Evolutionary conservation across 2,113 vertebrate genomes (phyloP).

Genomic region (Ciconia stormi): DNA sequence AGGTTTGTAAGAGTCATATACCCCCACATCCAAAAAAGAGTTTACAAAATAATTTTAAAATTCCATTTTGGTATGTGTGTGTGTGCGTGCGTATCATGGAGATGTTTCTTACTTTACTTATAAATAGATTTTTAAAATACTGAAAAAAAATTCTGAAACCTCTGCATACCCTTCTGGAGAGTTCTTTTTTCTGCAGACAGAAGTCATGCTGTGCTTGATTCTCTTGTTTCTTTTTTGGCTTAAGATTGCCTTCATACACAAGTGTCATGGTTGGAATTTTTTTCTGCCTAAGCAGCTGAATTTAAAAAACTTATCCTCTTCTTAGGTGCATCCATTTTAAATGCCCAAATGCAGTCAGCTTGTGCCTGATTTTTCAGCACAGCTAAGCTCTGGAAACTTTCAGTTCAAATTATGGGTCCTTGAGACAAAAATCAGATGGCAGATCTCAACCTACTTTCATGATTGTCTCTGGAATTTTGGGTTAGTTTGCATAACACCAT

Average conservation of each 20-base stretch:
- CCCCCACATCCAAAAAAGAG: background rate
- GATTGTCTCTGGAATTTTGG: background rate
- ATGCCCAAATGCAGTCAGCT: background rate
- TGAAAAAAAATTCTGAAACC: background rate
- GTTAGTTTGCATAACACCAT: background rate
- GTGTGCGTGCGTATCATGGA: background rate
- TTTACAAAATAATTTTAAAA: background rate
- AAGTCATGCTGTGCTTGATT: background rate
- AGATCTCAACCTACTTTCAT: background rate
- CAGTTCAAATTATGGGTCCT: background rate
- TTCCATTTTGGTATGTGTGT: background rate
- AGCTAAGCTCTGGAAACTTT: background rate
- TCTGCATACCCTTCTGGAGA: background rate
- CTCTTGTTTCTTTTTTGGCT: background rate
- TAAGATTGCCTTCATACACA: background rate
- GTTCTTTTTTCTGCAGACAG: background rate
- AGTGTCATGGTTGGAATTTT: background rate
- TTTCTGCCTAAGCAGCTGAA: background rate
- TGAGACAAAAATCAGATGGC: background rate
- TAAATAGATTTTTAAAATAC: background rate
- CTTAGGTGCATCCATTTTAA: background rate
- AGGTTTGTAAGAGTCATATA: background rate
- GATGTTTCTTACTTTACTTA: background rate
- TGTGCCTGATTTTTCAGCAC: background rate
- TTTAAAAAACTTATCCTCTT: background rate